These are phyloP conservation scores for Chrysopa pallens DNA, from an alignment of 1,140 invertebrate species.

Conservation along the genomic window DNA sequence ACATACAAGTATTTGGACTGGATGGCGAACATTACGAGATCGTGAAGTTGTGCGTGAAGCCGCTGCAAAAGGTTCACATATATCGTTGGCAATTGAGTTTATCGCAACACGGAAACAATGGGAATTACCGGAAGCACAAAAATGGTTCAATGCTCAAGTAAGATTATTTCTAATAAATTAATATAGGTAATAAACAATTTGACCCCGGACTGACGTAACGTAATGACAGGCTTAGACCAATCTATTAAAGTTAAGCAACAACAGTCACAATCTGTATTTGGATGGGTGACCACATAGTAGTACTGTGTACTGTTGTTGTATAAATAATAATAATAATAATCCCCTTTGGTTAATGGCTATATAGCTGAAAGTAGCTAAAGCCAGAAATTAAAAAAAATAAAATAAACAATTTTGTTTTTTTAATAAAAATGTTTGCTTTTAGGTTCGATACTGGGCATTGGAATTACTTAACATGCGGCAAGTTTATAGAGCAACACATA, in stretches of 20 bases:
- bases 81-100: slow-evolving; percentile 35
- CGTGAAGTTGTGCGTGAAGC: slow-evolving; percentile 43
- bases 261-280: too few relatives aligned
- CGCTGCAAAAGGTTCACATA: slow-evolving; percentile 40
- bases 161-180: slow-evolving; percentile 3
- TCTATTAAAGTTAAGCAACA: too few relatives aligned
- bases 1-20: slow-evolving; percentile 22
- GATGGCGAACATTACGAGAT: slow-evolving; percentile 29
- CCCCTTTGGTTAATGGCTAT: too few relatives aligned
- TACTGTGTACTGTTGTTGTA: too few relatives aligned
- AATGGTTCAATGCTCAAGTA: slow-evolving; percentile 35
- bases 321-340: too few relatives aligned
- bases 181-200: too few relatives aligned
- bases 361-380: too few relatives aligned
- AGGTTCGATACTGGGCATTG: slow-evolving; percentile 40
- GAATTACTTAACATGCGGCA: slow-evolving; percentile 38
- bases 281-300: too few relatives aligned
- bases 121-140: slow-evolving; percentile 26
- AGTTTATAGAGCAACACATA: slow-evolving; percentile 40
- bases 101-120: slow-evolving; percentile 31
- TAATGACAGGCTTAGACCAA: too few relatives aligned
- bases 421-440: slow-evolving; percentile 12
- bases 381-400: too few relatives aligned
- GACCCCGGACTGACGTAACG: too few relatives aligned
- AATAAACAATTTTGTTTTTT: too few relatives aligned